phyloP scores from a whole-genome alignment of 2,113 vertebrate genomes.

The Daubentonia madagascariensis region DNA sequence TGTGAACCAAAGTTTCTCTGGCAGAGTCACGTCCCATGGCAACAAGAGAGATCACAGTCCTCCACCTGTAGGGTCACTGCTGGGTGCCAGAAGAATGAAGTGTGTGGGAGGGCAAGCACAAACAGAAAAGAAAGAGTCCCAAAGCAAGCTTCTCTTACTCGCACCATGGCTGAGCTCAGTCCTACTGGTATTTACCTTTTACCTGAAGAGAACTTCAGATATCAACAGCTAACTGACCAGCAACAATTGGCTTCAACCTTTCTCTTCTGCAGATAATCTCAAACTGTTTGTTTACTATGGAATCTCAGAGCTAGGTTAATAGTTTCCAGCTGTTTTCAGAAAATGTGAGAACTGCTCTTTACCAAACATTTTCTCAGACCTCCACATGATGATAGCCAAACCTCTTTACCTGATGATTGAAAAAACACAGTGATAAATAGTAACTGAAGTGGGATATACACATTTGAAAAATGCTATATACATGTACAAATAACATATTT shows the following conservation, averaged over 20 bases:
- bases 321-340: neutral
- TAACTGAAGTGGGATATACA: conserved; percentile 7
- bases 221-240: neutral
- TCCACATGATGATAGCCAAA: neutral
- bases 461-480: conserved; percentile 16
- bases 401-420: neutral
- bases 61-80: neutral
- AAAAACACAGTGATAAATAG: neutral
- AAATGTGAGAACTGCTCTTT: neutral
- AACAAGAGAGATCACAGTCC: neutral
- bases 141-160: neutral
- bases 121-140: neutral
- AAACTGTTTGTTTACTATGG: neutral
- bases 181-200: neutral
- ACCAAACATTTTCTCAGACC: conserved; percentile 28
- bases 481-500: conserved; percentile 22
- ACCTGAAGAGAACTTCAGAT: neutral
- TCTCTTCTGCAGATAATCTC: neutral
- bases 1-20: conserved; percentile 2
- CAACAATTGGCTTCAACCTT: neutral
- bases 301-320: neutral
- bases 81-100: neutral
- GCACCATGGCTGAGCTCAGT: neutral
- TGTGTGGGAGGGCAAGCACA: neutral
- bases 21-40: neutral